Evolutionary conservation across 2,797 vertebrate genomes (phyloP).

Genomic region (Xenops minutus): DNA sequence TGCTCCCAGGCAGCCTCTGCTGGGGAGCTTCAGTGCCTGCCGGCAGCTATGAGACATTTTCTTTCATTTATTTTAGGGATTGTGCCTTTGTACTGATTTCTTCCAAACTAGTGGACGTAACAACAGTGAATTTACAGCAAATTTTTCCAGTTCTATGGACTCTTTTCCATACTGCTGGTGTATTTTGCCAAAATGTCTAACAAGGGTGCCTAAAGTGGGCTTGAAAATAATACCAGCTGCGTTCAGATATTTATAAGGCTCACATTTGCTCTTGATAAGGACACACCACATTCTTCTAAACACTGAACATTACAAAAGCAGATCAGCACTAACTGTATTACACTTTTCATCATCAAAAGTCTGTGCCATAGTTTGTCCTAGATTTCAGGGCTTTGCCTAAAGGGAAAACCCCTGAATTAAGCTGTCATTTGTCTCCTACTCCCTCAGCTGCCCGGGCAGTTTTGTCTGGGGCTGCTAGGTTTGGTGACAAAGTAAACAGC

Average conservation of each 20-base stretch:
- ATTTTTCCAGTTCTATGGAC: conserved; percentile 24
- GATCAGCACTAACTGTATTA: neutral
- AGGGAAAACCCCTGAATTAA: neutral
- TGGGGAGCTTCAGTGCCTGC: conserved; percentile 21
- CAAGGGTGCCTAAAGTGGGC: neutral
- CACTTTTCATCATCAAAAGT: neutral
- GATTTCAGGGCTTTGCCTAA: neutral
- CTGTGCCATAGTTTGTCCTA: neutral
- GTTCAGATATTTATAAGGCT: neutral
- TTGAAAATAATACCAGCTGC: conserved; percentile 14
- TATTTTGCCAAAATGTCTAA: conserved; percentile 34
- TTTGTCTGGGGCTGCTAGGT: neutral
- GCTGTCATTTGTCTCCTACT: neutral
- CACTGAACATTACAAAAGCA: neutral
- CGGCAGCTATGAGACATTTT: neutral
- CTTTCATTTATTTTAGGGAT: conserved; percentile 48
- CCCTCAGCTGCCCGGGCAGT: neutral
- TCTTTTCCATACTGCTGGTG: conserved; percentile 27
- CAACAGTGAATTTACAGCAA: conserved; percentile 34
- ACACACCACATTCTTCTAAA: neutral
- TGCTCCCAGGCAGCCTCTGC: conserved; percentile 29
- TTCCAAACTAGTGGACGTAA: conserved; percentile 13
- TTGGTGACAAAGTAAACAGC: neutral
- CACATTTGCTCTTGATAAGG: neutral
- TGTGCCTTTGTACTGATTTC: neutral